Evolutionary conservation across 2,888 invertebrate genomes (phyloP), one percentile per base, ranked within the genome.

Genomic region (Dascillus cervinus): DNA sequence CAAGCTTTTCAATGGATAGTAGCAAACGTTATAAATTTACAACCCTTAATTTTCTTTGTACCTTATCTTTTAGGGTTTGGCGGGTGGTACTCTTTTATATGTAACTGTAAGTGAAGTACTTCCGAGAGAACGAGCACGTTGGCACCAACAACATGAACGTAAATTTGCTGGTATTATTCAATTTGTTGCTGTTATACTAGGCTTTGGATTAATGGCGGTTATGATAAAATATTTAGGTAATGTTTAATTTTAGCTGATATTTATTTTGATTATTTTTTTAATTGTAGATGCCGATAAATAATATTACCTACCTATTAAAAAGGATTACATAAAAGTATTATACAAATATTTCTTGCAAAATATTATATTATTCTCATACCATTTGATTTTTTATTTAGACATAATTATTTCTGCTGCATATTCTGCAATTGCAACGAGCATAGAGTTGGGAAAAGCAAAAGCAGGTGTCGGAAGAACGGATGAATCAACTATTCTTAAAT

Each of bases 401-500:
- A n/a, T n/a, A n/a, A 15, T 14, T 24, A 80, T 53, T 27, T 79
- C 71, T 1, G 73, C 73, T 0, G 79, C 77, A 44, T 67, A 71
- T 47, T 81, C 76, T 1, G 83, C 81, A 56, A 83, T 69, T 1
- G 75, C 75, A 1, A 77, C 62, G 3, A 83, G 56, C 3, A 77
- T 69, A 0, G 81, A 77, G 57, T 83, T 82, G 0, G 89, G 82
- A 50, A 80, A 82, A 2, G 88, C 77, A 1, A 83, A 82, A 12
- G 84, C 64, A 0, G 88, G 81, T 0, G 77, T 70, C 0, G 90
- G 90, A 45, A 90, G 65, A 2, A 88, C 72, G 50, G 88, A 87
- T 3, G 85, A 84, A 60, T 91, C 90, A 42, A 85, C 77, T 29
- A 90, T 69, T 22, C 88, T 69, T 3, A 89, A 55, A 11, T 77